Evolutionary conservation across 2,113 vertebrate species (phyloP).

Genomic region (Oncorhynchus tshawytscha): DNA sequence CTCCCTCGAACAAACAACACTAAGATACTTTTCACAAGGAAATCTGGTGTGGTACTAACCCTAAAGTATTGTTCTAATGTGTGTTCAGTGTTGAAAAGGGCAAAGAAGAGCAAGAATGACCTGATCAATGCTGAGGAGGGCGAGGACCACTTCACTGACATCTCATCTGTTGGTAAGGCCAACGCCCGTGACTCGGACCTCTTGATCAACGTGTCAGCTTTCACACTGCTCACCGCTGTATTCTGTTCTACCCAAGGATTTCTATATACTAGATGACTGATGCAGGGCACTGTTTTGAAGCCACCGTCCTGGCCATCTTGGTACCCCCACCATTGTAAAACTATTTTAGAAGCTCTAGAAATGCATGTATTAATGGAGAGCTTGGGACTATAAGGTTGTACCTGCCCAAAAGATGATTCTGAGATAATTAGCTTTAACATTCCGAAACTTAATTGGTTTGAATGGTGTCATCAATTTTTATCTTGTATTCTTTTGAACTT

Average conservation of each 20-base stretch:
- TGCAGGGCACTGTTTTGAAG: too few species aligned
- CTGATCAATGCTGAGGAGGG: constrained; percentile 94
- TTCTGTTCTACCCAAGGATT: background rate
- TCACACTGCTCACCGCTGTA: background rate
- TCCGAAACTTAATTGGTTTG: too few species aligned
- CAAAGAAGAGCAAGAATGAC: constrained; percentile 93
- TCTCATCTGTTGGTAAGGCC: constrained; percentile 91
- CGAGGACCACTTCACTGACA: constrained; percentile 93
- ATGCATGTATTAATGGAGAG: too few species aligned
- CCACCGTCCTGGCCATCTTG: background rate
- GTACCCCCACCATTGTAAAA: too few species aligned
- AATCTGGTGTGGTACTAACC: background rate
- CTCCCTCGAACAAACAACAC: background rate
- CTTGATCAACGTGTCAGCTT: background rate
- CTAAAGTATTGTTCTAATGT: background rate
- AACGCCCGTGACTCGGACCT: constrained; percentile 5
- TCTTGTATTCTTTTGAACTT: too few species aligned
- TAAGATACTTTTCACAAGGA: too few species aligned
- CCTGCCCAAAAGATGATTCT: too few species aligned
- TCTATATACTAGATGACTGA: too few species aligned
- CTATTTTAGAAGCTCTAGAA: too few species aligned
- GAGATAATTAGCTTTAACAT: too few species aligned
- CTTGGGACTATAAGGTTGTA: too few species aligned
- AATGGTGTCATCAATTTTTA: too few species aligned
- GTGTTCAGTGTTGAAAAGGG: constrained; percentile 87